These are phyloP conservation scores for Mantis religiosa DNA, from an alignment of 2,888 invertebrate genomes.

Conservation along the genomic window DNA sequence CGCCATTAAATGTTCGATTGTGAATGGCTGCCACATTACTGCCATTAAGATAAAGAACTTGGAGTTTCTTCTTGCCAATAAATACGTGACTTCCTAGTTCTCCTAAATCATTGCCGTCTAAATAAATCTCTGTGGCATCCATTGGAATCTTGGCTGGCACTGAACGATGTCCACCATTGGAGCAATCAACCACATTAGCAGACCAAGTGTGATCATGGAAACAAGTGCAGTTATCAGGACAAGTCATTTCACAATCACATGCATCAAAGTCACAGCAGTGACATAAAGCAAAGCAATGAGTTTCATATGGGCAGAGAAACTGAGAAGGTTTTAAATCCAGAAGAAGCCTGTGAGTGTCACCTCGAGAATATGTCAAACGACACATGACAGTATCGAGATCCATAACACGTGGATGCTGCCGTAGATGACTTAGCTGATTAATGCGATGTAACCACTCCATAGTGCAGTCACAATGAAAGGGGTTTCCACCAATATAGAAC, in stretches of 20 bases:
- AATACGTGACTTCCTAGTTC: slow-evolving; percentile 80
- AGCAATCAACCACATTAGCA: slow-evolving; percentile 81
- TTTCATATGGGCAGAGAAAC: slow-evolving; percentile 76
- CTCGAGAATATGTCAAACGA: slow-evolving; percentile 59
- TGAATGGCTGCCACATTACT: slow-evolving; percentile 71
- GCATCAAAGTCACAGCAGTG: slow-evolving; percentile 88
- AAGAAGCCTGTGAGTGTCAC: slow-evolving; percentile 46
- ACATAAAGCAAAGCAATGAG: slow-evolving; percentile 80
- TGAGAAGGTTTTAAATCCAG: slow-evolving; percentile 67
- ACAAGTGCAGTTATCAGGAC: slow-evolving; percentile 80
- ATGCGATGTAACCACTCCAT: slow-evolving; percentile 83
- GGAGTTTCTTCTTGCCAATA: slow-evolving; percentile 77
- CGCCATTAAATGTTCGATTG: slow-evolving; percentile 79
- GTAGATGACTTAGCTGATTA: slow-evolving; percentile 63
- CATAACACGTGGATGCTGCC: slow-evolving; percentile 73
- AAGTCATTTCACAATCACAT: slow-evolving; percentile 89
- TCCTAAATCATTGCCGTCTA: slow-evolving; percentile 76
- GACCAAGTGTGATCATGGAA: slow-evolving; percentile 84
- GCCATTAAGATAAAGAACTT: slow-evolving; percentile 73
- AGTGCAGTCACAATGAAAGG: slow-evolving; percentile 79
- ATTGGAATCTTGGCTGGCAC: slow-evolving; percentile 80
- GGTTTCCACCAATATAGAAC: slow-evolving; percentile 78
- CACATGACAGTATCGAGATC: slow-evolving; percentile 77
- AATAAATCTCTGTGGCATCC: slow-evolving; percentile 83
- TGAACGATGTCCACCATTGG: slow-evolving; percentile 65